phyloP scores from a whole-genome alignment of 2,797 vertebrate species.

The Limnodromus scolopaceus region DNA sequence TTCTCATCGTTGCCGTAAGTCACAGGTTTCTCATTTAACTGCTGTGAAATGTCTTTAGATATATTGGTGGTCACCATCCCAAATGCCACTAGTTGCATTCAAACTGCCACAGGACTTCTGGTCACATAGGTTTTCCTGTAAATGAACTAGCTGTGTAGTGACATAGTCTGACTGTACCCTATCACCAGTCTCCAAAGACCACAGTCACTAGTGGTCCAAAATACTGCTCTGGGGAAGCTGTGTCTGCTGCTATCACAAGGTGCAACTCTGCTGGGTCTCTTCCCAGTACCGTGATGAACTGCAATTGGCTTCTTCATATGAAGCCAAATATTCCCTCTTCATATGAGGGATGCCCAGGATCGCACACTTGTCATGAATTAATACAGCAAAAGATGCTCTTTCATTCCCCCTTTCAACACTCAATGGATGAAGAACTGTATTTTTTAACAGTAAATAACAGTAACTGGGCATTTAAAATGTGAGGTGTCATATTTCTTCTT shows the following conservation, averaged over 20 bases:
- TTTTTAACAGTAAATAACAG: conserved; percentile 36
- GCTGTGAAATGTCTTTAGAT: not conserved
- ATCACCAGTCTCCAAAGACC: not conserved
- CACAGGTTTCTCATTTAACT: not conserved
- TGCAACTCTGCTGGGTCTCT: not conserved
- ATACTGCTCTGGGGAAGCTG: not conserved
- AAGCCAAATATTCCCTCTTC: not conserved
- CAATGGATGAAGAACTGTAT: not conserved
- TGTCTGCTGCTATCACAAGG: not conserved
- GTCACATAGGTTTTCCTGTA: not conserved
- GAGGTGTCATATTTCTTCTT: conserved; percentile 7
- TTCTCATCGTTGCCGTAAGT: not conserved
- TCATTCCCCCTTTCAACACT: not conserved
- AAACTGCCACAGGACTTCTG: not conserved
- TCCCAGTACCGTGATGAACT: not conserved
- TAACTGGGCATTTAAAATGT: conserved; percentile 17
- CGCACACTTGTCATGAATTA: not conserved
- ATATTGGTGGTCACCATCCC: not conserved
- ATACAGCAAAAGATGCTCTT: not conserved
- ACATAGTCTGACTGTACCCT: not conserved
- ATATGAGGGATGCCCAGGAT: not conserved
- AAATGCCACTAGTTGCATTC: not conserved
- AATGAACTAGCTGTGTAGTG: not conserved
- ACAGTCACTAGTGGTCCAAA: not conserved
- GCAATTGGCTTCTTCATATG: not conserved